A percentile compares a stretch with the other conserved stretches of the same genome.
These are phyloP conservation scores for Mus caroli DNA, from an alignment of 2,797 vertebrate species.

Conservation along the genomic window DNA sequence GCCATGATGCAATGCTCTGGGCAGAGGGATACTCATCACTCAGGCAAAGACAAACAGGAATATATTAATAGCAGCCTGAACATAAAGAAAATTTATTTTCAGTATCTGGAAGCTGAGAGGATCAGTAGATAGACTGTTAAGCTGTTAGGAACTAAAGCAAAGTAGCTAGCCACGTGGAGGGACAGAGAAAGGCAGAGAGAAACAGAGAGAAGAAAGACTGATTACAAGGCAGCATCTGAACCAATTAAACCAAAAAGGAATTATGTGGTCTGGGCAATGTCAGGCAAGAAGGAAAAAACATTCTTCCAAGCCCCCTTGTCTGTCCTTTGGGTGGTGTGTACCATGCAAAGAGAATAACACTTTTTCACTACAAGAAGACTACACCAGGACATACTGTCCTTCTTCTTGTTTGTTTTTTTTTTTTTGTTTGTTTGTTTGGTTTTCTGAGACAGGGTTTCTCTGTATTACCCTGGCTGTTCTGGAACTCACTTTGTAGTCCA, in stretches of 20 bases:
- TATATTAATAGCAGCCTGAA: conserved; percentile 76
- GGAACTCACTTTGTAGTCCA: too few relatives aligned
- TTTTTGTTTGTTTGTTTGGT: too few relatives aligned
- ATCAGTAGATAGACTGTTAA: conserved; percentile 64
- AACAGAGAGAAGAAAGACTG: conserved; percentile 28
- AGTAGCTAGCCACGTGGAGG: not conserved
- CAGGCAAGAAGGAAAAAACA: conserved; percentile 36
- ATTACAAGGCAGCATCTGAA: conserved; percentile 59
- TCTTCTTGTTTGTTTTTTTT: not conserved
- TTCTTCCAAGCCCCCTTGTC: not conserved
- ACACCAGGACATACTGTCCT: not conserved
- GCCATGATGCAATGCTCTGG: conserved; percentile 75
- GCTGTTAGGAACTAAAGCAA: conserved; percentile 62
- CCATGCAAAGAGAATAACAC: not conserved
- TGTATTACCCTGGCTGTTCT: too few relatives aligned
- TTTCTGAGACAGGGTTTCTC: too few relatives aligned
- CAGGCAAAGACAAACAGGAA: conserved; percentile 84
- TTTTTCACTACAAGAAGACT: not conserved
- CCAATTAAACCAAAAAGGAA: conserved; percentile 64
- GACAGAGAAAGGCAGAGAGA: not conserved
- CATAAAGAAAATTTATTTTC: conserved; percentile 79
- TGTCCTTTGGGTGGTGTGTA: not conserved
- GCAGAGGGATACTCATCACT: conserved; percentile 79
- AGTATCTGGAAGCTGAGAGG: conserved; percentile 60
- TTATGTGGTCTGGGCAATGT: conserved; percentile 25